Conservation (phyloP, 2,797 vertebrate genomes). For the Myotis daubentonii region DNA sequence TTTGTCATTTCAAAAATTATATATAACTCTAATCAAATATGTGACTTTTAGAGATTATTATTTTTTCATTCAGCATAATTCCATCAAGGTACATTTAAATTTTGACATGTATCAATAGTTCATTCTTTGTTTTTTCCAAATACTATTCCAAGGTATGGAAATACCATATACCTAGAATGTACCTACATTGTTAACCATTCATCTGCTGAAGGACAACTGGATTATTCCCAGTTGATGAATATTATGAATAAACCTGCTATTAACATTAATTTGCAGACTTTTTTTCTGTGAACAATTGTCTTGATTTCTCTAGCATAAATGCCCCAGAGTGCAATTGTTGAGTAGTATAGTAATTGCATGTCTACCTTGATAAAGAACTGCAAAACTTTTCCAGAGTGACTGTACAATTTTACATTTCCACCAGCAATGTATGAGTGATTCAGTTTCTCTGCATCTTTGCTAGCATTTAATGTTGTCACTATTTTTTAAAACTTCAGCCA, state of each 20-base stretch:
- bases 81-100: background rate
- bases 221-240: background rate
- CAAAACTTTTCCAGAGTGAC: constrained; percentile 11
- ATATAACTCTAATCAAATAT: background rate
- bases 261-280: background rate
- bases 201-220: background rate
- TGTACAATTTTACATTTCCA: background rate
- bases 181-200: background rate
- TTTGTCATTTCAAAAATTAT: constrained; percentile 1
- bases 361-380: constrained; percentile 22
- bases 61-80: background rate
- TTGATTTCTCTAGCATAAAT: constrained; percentile 7
- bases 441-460: constrained; percentile 2
- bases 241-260: background rate
- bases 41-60: background rate
- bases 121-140: background rate
- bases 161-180: background rate
- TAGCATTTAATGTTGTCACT: background rate
- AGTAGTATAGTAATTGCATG: background rate
- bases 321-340: background rate
- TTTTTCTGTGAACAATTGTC: background rate
- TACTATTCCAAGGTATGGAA: background rate
- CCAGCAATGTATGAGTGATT: background rate
- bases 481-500: background rate
- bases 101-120: background rate